Evolutionary conservation across 2,113 vertebrate species (phyloP).

Genomic region (Galbula dea): DNA sequence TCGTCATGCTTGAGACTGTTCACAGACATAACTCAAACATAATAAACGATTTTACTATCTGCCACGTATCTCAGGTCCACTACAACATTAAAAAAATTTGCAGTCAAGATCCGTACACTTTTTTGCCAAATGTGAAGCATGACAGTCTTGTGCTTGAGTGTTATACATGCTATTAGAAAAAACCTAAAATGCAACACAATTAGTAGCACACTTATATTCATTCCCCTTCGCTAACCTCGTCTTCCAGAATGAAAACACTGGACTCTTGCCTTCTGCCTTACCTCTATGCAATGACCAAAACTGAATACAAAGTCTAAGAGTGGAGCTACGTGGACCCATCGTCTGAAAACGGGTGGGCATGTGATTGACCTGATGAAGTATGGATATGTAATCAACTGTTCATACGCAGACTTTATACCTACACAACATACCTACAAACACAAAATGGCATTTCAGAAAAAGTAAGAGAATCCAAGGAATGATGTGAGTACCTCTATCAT

Average conservation of each 20-base stretch:
- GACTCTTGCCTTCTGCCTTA: background rate
- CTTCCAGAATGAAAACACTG: background rate
- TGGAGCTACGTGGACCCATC: background rate
- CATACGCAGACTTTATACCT: background rate
- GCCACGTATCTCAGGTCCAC: background rate
- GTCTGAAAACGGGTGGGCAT: background rate
- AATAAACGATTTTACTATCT: background rate
- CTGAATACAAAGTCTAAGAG: background rate
- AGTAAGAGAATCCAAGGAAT: background rate
- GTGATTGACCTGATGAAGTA: rapidly evolving
- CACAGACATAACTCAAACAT: background rate
- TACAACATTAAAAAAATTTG: background rate
- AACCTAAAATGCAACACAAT: background rate
- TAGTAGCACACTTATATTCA: background rate
- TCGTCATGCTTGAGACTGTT: background rate
- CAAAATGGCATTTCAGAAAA: background rate
- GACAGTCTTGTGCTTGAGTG: background rate
- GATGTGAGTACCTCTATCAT: background rate
- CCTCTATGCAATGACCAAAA: background rate
- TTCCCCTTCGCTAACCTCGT: background rate
- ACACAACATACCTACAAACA: no score
- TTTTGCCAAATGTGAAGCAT: background rate
- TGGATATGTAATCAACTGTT: background rate
- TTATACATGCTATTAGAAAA: background rate
- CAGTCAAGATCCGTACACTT: background rate